phyloP scores from a whole-genome alignment of 2,797 vertebrate genomes.

The Sebastes hubbsi region DNA sequence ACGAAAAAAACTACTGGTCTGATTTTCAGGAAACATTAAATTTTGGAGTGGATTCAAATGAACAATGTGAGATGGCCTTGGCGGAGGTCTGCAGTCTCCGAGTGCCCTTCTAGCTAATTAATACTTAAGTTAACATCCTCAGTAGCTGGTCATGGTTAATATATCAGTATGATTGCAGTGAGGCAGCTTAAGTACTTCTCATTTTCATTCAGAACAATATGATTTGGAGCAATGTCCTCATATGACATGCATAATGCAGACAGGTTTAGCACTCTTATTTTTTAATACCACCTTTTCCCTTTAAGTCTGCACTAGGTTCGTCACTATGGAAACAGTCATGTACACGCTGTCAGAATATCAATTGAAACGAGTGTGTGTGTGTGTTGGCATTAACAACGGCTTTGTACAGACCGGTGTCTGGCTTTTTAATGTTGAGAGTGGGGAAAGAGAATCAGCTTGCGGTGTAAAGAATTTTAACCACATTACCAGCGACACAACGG shows the following conservation, averaged over 20 bases:
- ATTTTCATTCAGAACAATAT: constrained; percentile 7
- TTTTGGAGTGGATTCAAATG: too few species aligned
- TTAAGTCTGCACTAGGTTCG: constrained; percentile 29
- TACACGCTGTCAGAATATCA: constrained; percentile 54
- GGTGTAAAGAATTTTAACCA: constrained; percentile 20
- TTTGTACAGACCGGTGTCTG: not conserved
- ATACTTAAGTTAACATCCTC: not conserved
- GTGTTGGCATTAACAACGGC: constrained; percentile 16
- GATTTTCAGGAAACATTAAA: too few species aligned
- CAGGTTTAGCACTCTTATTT: not conserved
- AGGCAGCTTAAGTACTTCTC: not conserved
- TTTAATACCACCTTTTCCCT: constrained; percentile 21
- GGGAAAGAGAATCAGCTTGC: not conserved
- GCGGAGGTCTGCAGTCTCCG: not conserved
- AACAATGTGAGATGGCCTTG: too few species aligned
- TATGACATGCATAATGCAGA: not conserved
- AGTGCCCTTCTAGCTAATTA: not conserved
- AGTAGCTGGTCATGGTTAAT: not conserved
- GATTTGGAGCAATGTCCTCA: constrained; percentile 1
- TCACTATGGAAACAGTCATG: constrained; percentile 63
- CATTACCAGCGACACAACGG: constrained; percentile 53
- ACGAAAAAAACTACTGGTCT: too few species aligned
- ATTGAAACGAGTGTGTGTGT: constrained; percentile 16
- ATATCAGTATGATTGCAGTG: not conserved
- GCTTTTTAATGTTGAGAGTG: constrained; percentile 11